Conservation (phyloP, 2,113 vertebrate genomes). For the Chaetops frenatus region DNA sequence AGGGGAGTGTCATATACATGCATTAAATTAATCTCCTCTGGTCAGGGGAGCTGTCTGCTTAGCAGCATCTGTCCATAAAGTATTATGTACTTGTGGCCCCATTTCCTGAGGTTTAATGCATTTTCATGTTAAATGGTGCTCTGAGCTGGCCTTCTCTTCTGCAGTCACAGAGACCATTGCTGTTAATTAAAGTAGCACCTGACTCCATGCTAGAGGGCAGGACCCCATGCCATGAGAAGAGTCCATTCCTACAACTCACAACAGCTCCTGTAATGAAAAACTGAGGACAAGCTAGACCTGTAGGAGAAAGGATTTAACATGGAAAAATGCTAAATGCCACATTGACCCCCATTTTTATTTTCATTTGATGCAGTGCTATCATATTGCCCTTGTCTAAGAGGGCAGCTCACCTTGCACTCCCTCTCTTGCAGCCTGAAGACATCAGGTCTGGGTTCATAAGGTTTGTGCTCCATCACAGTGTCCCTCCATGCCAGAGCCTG, state of each 20-base stretch:
- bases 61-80: not conserved
- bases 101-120: conserved; percentile 13
- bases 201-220: not conserved
- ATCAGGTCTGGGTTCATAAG: not conserved
- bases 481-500: not conserved
- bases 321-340: not conserved
- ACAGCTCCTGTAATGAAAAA: not conserved
- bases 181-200: not conserved
- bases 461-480: not conserved
- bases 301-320: not conserved
- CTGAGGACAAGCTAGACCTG: not conserved
- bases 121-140: conserved; percentile 1
- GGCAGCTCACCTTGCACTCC: not conserved
- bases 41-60: conserved; percentile 7
- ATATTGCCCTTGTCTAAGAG: not conserved
- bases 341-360: not conserved
- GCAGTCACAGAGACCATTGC: not conserved
- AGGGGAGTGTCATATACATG: not conserved
- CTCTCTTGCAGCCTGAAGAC: not conserved
- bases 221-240: not conserved
- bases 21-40: conserved; percentile 21
- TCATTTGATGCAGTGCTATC: not conserved
- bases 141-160: not conserved
- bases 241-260: not conserved
- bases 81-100: not conserved